Base-by-base conservation (phyloP, 2,113 vertebrate species). In the Rhizomys pruinosus region DNA sequence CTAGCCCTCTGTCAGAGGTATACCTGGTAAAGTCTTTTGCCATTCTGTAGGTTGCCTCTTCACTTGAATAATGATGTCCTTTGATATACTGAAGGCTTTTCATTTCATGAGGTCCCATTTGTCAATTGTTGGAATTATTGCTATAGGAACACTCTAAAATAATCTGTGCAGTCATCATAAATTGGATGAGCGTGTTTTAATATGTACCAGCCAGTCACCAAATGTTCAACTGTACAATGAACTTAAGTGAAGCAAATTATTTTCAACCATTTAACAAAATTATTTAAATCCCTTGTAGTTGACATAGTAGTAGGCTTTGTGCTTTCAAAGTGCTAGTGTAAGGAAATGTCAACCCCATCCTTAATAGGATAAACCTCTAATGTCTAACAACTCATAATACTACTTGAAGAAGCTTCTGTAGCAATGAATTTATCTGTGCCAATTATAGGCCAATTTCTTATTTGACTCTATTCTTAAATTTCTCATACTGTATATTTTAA, bases 201-300 rank as follows among this genome's bases (percentile, higher is more conserved):
- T n/a, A 84, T 91, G 5, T 39, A 64, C 44, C 17, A 74, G 20
- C 10, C 27, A 93, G 74, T 66, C 29, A 92, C 27, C 37, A 82
- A 92, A 94, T 92, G 29, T 71, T 64, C n/a, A 85, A 86, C 80
- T 79, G 73, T 76, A 92, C 68, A 79, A 90, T 81, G 34, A 93
- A 85, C 78, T 84, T 85, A 93, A 72, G 6, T 74, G 32, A 85
- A 93, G 90, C 32, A 90, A 93, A 79, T 93, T 59, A 59, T 86
- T 94, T 87, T 77, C 15, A 74, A 52, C 73, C 59, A 79, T 79
- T 92, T 3, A 85, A 85, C 34, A 85, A 92, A 94, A 86, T 82
- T 59, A 92, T 39, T 82, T 3, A 94, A 92, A 91, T 90, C 78
- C 10, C 15, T 90, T 69, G 37, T 69, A 57, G 3, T 6, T 74